Percentiles rank a stretch among this genome's conserved stretches.
These are phyloP conservation scores for Mesembrinibis cayennensis DNA, from an alignment of 2,113 vertebrate genomes.

Conservation along the genomic window DNA sequence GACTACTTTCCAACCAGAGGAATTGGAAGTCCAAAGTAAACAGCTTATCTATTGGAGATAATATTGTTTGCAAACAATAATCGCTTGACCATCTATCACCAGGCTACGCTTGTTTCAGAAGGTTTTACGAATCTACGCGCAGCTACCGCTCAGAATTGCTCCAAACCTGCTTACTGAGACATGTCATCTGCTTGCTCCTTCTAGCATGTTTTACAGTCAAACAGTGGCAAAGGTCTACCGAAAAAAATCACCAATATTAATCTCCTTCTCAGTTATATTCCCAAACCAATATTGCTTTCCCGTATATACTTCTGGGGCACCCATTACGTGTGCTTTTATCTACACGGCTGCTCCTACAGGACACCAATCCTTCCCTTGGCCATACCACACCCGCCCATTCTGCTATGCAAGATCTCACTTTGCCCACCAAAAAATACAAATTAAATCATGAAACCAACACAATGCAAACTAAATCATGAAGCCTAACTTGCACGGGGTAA, in stretches of 20 bases:
- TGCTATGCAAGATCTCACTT: fast-evolving
- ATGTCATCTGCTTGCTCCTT: neutral
- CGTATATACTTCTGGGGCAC: too few species aligned
- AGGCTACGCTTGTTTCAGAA: neutral
- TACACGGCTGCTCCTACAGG: neutral
- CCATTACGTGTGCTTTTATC: fast-evolving
- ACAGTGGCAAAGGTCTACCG: fast-evolving
- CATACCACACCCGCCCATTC: fast-evolving
- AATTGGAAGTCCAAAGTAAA: slow-evolving; percentile 40
- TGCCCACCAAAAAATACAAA: neutral
- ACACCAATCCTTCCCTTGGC: neutral
- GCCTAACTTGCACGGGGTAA: fast-evolving
- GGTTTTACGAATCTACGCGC: neutral
- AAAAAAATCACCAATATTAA: neutral
- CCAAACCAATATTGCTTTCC: neutral
- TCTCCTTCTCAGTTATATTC: neutral
- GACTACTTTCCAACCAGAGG: neutral
- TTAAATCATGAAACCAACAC: neutral
- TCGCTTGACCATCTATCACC: slow-evolving; percentile 33
- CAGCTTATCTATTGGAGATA: slow-evolving; percentile 56
- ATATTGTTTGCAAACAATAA: slow-evolving; percentile 59
- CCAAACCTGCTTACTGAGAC: neutral
- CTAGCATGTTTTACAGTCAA: neutral
- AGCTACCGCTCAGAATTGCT: neutral
- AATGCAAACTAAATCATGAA: neutral